Evolutionary conservation across 2,888 invertebrate genomes (phyloP).

Genomic region (Anorthoa munda): DNA sequence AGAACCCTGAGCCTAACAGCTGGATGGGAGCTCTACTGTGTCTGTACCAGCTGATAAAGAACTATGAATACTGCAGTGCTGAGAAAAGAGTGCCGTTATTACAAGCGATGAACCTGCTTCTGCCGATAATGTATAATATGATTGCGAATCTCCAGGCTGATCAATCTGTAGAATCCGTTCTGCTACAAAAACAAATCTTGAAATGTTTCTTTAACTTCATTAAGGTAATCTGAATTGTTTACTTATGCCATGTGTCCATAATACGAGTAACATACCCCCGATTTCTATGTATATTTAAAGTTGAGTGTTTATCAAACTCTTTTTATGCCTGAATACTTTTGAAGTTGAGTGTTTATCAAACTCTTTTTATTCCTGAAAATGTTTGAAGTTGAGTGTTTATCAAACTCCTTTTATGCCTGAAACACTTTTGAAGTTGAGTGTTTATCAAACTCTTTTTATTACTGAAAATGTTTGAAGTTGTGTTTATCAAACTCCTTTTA

Average conservation of each 20-base stretch:
- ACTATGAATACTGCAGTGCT: constrained; percentile 96
- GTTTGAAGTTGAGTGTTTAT: no score
- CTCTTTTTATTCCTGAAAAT: no score
- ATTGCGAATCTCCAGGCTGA: constrained; percentile 95
- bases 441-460: no score
- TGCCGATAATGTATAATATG: constrained; percentile 97
- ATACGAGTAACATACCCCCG: no score
- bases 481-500: no score
- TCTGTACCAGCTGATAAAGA: constrained; percentile 98
- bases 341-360: no score
- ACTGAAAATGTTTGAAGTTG: no score
- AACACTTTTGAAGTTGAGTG: no score
- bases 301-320: no score
- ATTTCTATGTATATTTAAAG: no score
- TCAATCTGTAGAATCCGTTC: constrained; percentile 96
- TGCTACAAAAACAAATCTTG: constrained; percentile 97
- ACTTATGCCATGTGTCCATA: not conserved
- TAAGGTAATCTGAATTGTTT: constrained; percentile 90
- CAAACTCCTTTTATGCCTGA: no score
- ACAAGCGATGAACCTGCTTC: constrained; percentile 98
- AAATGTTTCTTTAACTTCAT: constrained; percentile 97
- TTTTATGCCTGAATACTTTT: no score
- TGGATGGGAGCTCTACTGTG: constrained; percentile 98
- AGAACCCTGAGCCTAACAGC: constrained; percentile 96
- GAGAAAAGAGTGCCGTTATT: constrained; percentile 97